Evolutionary conservation across 1,140 invertebrate genomes (phyloP), one percentile per base, ranked within the genome.

Genomic region (Scylla paramamosain): DNA sequence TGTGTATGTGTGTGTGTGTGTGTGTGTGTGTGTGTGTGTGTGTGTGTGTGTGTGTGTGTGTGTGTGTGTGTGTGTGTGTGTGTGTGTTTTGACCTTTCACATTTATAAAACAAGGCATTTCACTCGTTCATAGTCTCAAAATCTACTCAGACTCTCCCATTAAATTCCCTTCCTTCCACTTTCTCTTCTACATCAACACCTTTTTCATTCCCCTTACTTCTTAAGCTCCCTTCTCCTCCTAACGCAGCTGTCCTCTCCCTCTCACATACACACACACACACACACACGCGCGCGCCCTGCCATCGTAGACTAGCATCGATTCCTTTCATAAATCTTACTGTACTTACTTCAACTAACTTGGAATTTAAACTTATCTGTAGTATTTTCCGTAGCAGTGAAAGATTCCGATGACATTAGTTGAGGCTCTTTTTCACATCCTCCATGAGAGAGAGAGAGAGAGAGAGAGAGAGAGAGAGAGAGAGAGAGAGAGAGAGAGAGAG

Each of bases 21-120:
- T 87, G 84, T 93, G 84, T 87, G 93, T 93, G 46, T 46, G 48
- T 87, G 39, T 29, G 46, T 88, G 91, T 92, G 89, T 91, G 89
- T 91, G 67, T 82, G 59, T 92, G 59, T 92, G 90, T 92, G 59
- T 92, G 32, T 92, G 59, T 77, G 59, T 92, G 59, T 92, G 90
- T 92, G 32, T 91, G 52, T 67, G 31, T 91, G 52, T 91, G 25
- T 91, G 52, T 91, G 52, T 52, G 32, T 92, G n/a, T 52, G 59
- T 92, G 59, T 59, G 59, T 92, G 25, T 92, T 92, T 6, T 92
- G 91, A 59, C 8, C 45, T 28, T 20, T 46, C 88, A 39, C 20
- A 31, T 45, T 39, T 46, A 31, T 48, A 14, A 14, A 0, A 59
- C 10, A 59, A 12, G 16, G 12, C 52, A 59, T 59, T 59, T 12